These are phyloP conservation scores for Electrona antarctica DNA, from an alignment of 2,113 vertebrate species.

Conservation along the genomic window DNA sequence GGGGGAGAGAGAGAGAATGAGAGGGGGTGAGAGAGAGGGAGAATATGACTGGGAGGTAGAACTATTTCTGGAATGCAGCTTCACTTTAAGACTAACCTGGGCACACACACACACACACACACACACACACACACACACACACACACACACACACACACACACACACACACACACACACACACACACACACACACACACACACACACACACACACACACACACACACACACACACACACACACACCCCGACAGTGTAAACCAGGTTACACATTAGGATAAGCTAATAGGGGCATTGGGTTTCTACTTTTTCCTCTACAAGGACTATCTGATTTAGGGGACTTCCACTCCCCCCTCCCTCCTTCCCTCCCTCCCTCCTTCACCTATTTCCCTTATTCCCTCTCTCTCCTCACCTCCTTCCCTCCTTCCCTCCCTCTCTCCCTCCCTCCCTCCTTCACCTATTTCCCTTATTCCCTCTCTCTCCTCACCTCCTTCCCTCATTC, in stretches of 20 bases:
- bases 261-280: slow-evolving; percentile 39
- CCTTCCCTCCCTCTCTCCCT: background rate
- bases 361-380: background rate
- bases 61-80: slow-evolving; percentile 65
- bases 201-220: background rate
- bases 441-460: background rate
- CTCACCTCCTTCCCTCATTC: background rate
- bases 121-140: slow-evolving; percentile 8
- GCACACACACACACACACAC: slow-evolving; percentile 35
- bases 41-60: slow-evolving; percentile 53
- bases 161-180: slow-evolving; percentile 1
- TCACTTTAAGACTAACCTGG: slow-evolving; percentile 53
- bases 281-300: slow-evolving; percentile 55
- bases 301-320: slow-evolving; percentile 40
- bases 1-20: background rate
- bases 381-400: background rate
- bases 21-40: slow-evolving; percentile 26
- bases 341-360: slow-evolving; percentile 15
- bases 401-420: background rate
- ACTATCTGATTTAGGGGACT: slow-evolving; percentile 54
- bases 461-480: background rate
- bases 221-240: slow-evolving; percentile 14
- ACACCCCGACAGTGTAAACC: background rate
- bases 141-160: slow-evolving; percentile 7
- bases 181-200: background rate